phyloP scores from a whole-genome alignment of 2,888 invertebrate genomes.

The Nesidiocoris tenuis region DNA sequence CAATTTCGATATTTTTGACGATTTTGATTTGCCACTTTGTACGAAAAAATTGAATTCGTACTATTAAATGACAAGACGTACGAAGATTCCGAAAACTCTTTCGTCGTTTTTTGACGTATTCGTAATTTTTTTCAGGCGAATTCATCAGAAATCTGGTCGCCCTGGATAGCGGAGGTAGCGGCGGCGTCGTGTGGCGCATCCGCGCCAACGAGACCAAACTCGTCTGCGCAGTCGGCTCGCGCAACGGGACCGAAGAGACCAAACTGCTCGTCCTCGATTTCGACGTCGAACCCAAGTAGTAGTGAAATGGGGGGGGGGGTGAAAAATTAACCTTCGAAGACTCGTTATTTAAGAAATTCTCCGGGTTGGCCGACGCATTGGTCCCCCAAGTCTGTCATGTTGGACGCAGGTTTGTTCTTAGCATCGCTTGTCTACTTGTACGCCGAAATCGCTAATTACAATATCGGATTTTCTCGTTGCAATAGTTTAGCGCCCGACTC shows the following conservation, averaged over 20 bases:
- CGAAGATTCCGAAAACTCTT: too few relatives aligned
- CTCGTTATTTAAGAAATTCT: neutral
- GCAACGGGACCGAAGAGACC: slow-evolving; percentile 98
- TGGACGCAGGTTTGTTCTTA: neutral
- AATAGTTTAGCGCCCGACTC: too few relatives aligned
- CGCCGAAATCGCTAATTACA: too few relatives aligned
- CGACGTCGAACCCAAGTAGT: slow-evolving; percentile 67
- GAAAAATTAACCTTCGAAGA: neutral
- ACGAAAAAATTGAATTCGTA: neutral
- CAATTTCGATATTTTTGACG: too few relatives aligned
- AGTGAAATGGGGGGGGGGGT: too few relatives aligned
- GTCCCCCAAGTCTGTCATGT: neutral
- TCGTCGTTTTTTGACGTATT: too few relatives aligned
- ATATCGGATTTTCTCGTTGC: too few relatives aligned
- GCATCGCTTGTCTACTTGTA: neutral
- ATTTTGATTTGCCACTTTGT: too few relatives aligned
- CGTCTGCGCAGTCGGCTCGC: slow-evolving; percentile 96
- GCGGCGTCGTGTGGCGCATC: slow-evolving; percentile 98
- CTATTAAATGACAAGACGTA: too few relatives aligned
- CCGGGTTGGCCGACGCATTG: neutral
- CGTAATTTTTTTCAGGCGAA: slow-evolving; percentile 60
- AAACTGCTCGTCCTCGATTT: slow-evolving; percentile 97
- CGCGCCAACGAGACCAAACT: slow-evolving; percentile 93
- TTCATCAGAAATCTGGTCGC: slow-evolving; percentile 95
- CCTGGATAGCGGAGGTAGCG: slow-evolving; percentile 90